Conservation (phyloP, 2,888 invertebrate genomes). For the Drosophila picticornis region DNA sequence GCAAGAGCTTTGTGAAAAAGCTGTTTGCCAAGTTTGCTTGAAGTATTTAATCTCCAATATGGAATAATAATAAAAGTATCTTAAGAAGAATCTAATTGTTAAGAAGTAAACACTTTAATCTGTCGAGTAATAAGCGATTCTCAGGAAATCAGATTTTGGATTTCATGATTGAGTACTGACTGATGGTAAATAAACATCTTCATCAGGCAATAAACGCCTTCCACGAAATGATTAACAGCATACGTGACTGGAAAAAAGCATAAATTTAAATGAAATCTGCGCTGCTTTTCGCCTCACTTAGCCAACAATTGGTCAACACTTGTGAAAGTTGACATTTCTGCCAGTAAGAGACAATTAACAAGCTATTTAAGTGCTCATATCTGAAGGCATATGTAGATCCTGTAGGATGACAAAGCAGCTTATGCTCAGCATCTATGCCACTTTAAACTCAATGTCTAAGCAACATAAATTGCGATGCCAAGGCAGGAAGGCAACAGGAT, state of each 20-base stretch:
- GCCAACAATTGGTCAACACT: constrained; percentile 30
- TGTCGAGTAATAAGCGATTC: not conserved
- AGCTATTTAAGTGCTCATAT: constrained; percentile 42
- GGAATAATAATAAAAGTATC: not conserved
- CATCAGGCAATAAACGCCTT: not conserved
- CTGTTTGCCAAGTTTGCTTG: not conserved
- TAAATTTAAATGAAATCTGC: not conserved
- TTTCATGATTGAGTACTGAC: constrained; percentile 15
- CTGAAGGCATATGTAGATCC: not conserved
- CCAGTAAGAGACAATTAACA: constrained; percentile 31
- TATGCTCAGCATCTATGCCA: constrained; percentile 50
- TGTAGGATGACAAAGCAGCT: constrained; percentile 50
- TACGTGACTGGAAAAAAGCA: not conserved
- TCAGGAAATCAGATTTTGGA: not conserved
- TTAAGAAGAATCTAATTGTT: not conserved
- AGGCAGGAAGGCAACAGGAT: constrained; percentile 22
- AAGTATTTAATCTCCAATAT: not conserved
- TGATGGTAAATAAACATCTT: not conserved
- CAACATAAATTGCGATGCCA: constrained; percentile 51
- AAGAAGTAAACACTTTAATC: not conserved
- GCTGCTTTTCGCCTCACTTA: not conserved
- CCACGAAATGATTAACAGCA: not conserved
- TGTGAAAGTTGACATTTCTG: constrained; percentile 11
- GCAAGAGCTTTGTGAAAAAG: not conserved
- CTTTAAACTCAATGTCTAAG: constrained; percentile 58